Conservation (phyloP, 2,797 vertebrate species). For the Podargus strigoides region DNA sequence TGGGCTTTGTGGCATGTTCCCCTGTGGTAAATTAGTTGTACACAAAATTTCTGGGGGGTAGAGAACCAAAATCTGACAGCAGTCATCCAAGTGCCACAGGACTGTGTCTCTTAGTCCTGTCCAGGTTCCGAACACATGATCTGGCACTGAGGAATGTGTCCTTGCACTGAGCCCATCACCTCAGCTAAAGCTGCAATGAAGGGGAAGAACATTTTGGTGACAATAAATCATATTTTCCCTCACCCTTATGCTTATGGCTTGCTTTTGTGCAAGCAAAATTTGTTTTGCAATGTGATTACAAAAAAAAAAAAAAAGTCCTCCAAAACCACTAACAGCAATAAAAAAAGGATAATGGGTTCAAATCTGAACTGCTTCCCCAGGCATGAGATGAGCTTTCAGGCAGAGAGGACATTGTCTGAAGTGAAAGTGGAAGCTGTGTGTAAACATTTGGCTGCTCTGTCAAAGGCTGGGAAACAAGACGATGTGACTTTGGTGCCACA, state of each 20-base stretch:
- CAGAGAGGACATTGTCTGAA: not conserved
- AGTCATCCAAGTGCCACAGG: not conserved
- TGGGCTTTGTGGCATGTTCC: not conserved
- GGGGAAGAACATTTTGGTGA: not conserved
- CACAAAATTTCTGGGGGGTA: not conserved
- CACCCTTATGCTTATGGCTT: not conserved
- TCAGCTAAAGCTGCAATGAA: not conserved
- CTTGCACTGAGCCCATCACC: not conserved
- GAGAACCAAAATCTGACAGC: not conserved
- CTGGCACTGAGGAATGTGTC: not conserved
- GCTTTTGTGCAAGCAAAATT: not conserved
- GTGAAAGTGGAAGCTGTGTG: not conserved
- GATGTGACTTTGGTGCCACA: not conserved
- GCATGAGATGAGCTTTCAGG: not conserved
- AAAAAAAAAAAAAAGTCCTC: not conserved
- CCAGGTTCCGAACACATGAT: accelerated
- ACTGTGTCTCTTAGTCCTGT: not conserved
- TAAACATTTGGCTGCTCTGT: not conserved
- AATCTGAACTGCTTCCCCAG: not conserved
- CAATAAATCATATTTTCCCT: not conserved
- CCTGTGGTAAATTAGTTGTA: accelerated
- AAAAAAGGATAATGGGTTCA: not conserved
- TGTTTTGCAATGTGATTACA: not conserved
- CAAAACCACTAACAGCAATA: not conserved
- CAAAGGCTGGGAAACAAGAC: not conserved